A percentile compares a stretch with the other conserved stretches of the same genome.
These are phyloP conservation scores for Ptiloglossa arizonensis DNA, from an alignment of 1,140 invertebrate genomes.

Conservation along the genomic window DNA sequence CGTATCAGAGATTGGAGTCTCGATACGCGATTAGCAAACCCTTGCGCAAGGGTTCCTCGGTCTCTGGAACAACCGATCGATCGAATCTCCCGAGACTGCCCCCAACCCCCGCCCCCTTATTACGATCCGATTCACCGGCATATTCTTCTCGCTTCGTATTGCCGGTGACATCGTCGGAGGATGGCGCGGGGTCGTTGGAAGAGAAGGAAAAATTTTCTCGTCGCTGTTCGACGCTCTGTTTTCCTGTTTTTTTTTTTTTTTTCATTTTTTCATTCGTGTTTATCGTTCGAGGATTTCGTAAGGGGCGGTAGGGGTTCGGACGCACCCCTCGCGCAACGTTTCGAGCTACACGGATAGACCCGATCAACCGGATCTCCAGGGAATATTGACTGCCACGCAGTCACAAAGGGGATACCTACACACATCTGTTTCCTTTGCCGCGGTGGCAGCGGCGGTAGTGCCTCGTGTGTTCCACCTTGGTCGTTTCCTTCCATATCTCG, in stretches of 20 bases:
- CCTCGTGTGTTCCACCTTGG: slow-evolving; percentile 15
- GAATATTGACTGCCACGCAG: slow-evolving; percentile 52
- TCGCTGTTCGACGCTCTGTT: slow-evolving; percentile 14
- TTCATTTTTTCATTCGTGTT: slow-evolving; percentile 27
- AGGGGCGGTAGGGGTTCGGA: background rate
- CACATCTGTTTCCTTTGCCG: slow-evolving; percentile 38
- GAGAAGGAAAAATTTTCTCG: slow-evolving; percentile 21
- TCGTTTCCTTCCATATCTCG: slow-evolving; percentile 46
- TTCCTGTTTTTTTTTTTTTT: background rate
- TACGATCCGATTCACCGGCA: slow-evolving; percentile 36
- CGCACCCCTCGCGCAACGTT: slow-evolving; percentile 7
- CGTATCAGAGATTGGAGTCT: slow-evolving; percentile 35
- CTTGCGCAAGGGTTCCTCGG: slow-evolving; percentile 44
- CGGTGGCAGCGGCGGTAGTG: background rate
- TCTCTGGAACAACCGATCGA: slow-evolving; percentile 43
- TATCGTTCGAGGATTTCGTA: slow-evolving; percentile 2
- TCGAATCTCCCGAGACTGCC: slow-evolving; percentile 41
- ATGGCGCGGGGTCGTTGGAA: background rate
- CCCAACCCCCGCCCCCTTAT: too few relatives aligned
- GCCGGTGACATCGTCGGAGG: slow-evolving; percentile 18
- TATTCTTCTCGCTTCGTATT: slow-evolving; percentile 33
- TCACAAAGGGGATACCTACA: slow-evolving; percentile 59
- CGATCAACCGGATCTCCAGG: slow-evolving; percentile 59
- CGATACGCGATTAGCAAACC: slow-evolving; percentile 51
- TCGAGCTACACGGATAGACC: slow-evolving; percentile 34